These are phyloP conservation scores for Eulemur rufifrons DNA, from an alignment of 2,113 vertebrate species.

Conservation along the genomic window DNA sequence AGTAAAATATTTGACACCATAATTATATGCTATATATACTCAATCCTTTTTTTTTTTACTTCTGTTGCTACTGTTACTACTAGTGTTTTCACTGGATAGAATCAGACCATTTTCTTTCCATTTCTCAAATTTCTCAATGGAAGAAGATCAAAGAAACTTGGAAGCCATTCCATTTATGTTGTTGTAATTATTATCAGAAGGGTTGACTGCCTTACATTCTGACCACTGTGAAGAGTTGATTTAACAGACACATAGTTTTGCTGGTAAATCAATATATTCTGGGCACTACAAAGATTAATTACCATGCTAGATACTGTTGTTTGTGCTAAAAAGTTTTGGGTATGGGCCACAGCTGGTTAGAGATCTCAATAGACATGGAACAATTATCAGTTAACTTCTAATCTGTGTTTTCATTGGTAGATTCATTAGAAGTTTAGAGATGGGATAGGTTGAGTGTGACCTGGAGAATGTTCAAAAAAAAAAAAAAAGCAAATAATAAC, in stretches of 20 bases:
- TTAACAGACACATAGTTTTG: background rate
- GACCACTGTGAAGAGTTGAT: background rate
- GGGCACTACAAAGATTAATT: background rate
- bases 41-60: background rate
- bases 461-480: background rate
- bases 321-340: background rate
- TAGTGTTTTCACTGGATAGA: background rate
- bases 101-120: background rate
- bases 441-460: background rate
- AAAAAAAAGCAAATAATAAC: background rate
- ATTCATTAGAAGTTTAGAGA: background rate
- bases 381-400: background rate
- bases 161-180: slow-evolving; percentile 7
- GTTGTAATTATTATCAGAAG: background rate
- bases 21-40: background rate
- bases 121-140: background rate
- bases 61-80: background rate
- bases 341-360: background rate
- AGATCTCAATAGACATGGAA: background rate
- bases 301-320: background rate
- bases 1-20: slow-evolving; percentile 16
- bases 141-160: slow-evolving; percentile 15
- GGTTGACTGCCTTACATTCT: background rate
- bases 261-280: background rate
- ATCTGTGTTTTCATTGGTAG: background rate